phyloP scores from a whole-genome alignment of 2,797 vertebrate species.

The Acipenser oxyrinchus region DNA sequence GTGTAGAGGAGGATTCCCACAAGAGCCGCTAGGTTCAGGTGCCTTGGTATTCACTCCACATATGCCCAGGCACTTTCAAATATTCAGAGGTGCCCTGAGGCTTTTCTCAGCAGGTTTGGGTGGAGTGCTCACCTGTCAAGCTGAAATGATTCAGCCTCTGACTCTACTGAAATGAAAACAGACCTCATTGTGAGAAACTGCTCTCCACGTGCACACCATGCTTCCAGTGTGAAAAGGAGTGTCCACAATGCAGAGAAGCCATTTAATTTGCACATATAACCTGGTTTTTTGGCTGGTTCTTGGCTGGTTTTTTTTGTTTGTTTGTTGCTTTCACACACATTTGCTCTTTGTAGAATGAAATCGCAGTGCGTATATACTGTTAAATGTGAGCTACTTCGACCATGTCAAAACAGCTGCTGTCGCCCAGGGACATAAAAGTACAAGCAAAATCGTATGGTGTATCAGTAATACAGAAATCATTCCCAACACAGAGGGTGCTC shows the following conservation, averaged over 20 bases:
- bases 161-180: slow-evolving; percentile 27
- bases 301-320: slow-evolving; percentile 28
- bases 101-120: slow-evolving; percentile 15
- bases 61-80: slow-evolving; percentile 13
- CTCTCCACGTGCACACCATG: slow-evolving; percentile 20
- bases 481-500: no score
- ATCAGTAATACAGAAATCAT: no score
- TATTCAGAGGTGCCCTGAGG: slow-evolving; percentile 19
- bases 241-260: slow-evolving; percentile 26
- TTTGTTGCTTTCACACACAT: slow-evolving; percentile 24
- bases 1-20: not conserved
- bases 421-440: slow-evolving; percentile 25
- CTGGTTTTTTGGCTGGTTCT: no score
- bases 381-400: slow-evolving; percentile 29
- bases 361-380: slow-evolving; percentile 31
- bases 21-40: not conserved
- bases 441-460: not conserved
- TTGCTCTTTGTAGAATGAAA: slow-evolving; percentile 22
- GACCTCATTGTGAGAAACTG: slow-evolving; percentile 20
- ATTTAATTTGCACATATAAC: slow-evolving; percentile 34
- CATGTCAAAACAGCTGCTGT: slow-evolving; percentile 31
- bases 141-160: slow-evolving; percentile 33
- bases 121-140: slow-evolving; percentile 29
- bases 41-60: slow-evolving; percentile 4
- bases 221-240: slow-evolving; percentile 5